Percentiles rank a stretch among this genome's conserved stretches.
Conservation (phyloP, 2,113 vertebrate species). For the Axis porcinus region DNA sequence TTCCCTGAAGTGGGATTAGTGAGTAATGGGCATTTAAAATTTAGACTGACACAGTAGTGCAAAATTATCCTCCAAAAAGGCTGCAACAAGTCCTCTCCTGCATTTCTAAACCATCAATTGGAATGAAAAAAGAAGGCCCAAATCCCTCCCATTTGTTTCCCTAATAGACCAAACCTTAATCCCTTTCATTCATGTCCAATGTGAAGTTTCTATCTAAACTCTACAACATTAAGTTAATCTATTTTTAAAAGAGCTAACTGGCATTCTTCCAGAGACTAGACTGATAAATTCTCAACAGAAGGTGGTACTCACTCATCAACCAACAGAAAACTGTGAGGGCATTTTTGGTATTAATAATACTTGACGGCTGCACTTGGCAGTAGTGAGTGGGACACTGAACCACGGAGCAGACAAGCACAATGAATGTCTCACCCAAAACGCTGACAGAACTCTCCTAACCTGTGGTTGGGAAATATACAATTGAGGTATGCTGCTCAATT, state of each 20-base stretch:
- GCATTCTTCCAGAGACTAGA: conserved; percentile 3
- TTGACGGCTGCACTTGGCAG: not conserved
- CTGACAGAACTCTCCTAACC: not conserved
- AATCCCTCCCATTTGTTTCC: conserved; percentile 14
- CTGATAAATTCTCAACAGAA: not conserved
- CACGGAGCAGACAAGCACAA: not conserved
- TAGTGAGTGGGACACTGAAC: not conserved
- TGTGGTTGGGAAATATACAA: not conserved
- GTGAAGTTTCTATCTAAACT: conserved; percentile 4
- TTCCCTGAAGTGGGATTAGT: conserved; percentile 1
- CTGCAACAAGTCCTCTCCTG: not conserved
- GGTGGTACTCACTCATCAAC: not conserved
- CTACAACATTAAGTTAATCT: not conserved
- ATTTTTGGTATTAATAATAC: not conserved
- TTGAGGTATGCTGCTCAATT: not conserved
- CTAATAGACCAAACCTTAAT: not conserved
- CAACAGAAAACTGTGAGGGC: not conserved
- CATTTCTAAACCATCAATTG: not conserved
- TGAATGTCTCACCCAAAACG: not conserved
- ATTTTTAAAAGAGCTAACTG: not conserved
- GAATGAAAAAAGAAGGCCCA: not conserved
- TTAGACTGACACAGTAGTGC: not conserved
- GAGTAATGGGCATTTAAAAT: conserved; percentile 29
- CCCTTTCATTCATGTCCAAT: not conserved
- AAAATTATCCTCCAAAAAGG: not conserved